Conservation (phyloP, 2,797 vertebrate species). For the Malurus splendens region DNA sequence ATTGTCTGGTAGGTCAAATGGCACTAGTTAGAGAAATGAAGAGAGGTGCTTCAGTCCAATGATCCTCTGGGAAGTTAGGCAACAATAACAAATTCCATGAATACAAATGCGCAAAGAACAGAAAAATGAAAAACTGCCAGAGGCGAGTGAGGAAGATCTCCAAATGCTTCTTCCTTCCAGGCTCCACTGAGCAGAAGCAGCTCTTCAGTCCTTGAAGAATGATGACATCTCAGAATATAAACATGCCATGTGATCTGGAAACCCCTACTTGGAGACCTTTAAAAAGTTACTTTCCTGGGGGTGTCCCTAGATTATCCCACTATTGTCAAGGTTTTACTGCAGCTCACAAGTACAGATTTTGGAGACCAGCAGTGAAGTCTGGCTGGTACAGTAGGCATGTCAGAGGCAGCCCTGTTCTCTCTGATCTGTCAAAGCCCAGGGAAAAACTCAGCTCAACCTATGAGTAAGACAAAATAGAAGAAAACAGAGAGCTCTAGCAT, state of each 20-base stretch:
- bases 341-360: background rate
- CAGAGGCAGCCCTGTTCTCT: background rate
- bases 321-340: background rate
- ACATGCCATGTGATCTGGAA: background rate
- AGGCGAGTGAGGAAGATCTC: background rate
- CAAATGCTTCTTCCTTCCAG: background rate
- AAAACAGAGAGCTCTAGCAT: background rate
- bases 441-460: background rate
- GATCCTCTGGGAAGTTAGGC: constrained; percentile 68
- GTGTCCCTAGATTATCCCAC: background rate
- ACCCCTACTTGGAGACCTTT: background rate
- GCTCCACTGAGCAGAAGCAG: background rate
- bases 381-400: background rate
- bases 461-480: background rate
- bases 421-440: background rate
- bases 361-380: background rate
- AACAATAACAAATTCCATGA: constrained; percentile 72
- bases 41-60: constrained; percentile 70
- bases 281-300: background rate
- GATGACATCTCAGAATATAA: background rate
- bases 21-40: constrained; percentile 68
- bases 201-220: background rate
- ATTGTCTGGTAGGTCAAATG: constrained; percentile 68
- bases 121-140: background rate
- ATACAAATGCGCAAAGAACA: constrained; percentile 63